phyloP scores from a whole-genome alignment of 2,888 invertebrate species.

The Dolichopus griseipennis region DNA sequence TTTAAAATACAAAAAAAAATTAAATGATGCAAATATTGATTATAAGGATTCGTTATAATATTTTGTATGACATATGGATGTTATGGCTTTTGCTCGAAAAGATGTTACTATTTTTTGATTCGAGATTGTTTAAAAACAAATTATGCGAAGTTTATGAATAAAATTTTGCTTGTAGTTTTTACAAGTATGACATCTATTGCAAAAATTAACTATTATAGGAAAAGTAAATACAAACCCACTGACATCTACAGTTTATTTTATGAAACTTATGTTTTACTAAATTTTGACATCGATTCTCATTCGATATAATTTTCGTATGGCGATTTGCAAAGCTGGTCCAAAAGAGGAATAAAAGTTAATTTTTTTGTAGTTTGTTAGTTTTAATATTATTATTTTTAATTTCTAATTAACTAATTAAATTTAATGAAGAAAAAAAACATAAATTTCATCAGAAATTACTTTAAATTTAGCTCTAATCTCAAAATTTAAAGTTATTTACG shows the following conservation, averaged over 20 bases:
- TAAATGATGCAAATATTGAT: too few species aligned
- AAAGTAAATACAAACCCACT: neutral
- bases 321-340: slow-evolving; percentile 2
- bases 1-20: too few species aligned
- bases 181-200: too few species aligned
- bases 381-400: neutral
- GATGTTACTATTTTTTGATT: too few species aligned
- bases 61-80: too few species aligned
- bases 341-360: neutral
- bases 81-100: too few species aligned
- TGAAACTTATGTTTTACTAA: neutral
- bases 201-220: too few species aligned
- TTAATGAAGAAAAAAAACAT: neutral
- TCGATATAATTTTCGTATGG: neutral
- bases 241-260: neutral
- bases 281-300: neutral
- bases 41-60: too few species aligned
- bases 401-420: neutral
- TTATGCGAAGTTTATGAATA: too few species aligned
- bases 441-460: neutral
- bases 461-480: neutral
- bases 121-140: too few species aligned
- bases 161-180: too few species aligned
- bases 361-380: neutral
- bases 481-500: neutral